Evolutionary conservation across 2,113 vertebrate genomes (phyloP).

Genomic region (Phaethon lepturus): DNA sequence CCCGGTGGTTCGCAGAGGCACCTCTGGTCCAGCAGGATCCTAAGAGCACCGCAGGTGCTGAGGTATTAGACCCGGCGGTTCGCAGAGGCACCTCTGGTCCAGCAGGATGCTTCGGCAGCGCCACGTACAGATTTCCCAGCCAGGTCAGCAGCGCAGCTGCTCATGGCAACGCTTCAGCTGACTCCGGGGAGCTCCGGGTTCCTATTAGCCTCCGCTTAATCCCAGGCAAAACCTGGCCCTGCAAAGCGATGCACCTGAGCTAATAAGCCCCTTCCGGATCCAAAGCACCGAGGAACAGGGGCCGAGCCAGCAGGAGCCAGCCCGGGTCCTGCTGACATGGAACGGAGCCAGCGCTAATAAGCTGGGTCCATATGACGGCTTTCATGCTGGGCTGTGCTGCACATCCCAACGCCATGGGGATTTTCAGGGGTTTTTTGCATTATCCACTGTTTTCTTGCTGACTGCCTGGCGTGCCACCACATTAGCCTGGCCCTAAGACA

Average conservation of each 20-base stretch:
- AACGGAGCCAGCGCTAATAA: background rate
- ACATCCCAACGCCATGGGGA: background rate
- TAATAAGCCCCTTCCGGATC: slow-evolving; percentile 4
- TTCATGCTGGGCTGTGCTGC: background rate
- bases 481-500: background rate
- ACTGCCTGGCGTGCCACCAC: background rate
- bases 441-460: background rate
- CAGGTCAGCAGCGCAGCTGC: slow-evolving; percentile 12
- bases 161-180: background rate
- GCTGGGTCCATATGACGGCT: background rate
- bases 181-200: background rate
- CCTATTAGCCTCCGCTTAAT: background rate
- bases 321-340: background rate
- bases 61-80: background rate
- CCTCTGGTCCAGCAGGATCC: background rate
- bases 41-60: background rate
- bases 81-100: background rate
- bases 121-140: background rate
- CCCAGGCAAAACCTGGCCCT: slow-evolving; percentile 26
- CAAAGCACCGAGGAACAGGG: background rate
- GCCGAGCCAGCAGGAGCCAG: background rate
- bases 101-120: background rate
- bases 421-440: background rate
- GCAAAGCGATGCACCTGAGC: background rate
- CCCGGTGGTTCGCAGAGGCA: background rate